Base-by-base conservation (phyloP, 2,797 vertebrate genomes). In the Peromyscus attwateri region DNA sequence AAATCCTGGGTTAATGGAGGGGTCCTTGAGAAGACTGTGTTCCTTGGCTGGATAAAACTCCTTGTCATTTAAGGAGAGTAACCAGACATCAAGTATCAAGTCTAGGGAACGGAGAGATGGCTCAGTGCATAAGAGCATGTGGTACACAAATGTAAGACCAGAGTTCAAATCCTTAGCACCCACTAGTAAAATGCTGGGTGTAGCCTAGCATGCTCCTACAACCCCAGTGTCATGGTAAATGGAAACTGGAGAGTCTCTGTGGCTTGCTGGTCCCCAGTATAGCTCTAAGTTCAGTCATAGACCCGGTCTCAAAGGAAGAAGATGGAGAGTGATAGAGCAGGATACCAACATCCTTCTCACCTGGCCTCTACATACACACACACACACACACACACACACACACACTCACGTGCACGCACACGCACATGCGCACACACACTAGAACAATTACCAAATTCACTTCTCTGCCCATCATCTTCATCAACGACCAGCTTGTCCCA, bases 11-110 rank as follows among this genome's bases (percentile, higher is more conserved):
- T 68, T 71, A 83, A 84, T 21, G 70, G 80, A 60, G n/a, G 55
- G 80, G 94, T 80, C 49, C 75, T 79, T 90, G 66, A 96, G 55
- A 95, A 70, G 49, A n/a, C 34, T 82, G 37, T 91, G 40, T 82
- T 91, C 79, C n/a, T 96, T 95, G 90, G 94, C 75, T 81, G 52
- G 70, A 89, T 64, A 89, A 77, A 94, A 64, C 68, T 64, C 68
- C 8, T 87, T 62, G 55, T 80, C 76, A 43, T 64, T 82, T 80
- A 37, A 46, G 40, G 62, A 94, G 91, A 89, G 52, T 27, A 71
- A 85, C 52, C 88, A 80, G 79, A 88, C 37, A 68, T 60, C 64
- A 83, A 87, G 52, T 14, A 68, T 37, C 64, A 70, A 71, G 29
- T 43, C 27, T 66, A 43, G 55, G 73, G 14, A 2, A 27, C 4